phyloP scores from a whole-genome alignment of 1,140 invertebrate species.

The Drosophila chauvacae region DNA sequence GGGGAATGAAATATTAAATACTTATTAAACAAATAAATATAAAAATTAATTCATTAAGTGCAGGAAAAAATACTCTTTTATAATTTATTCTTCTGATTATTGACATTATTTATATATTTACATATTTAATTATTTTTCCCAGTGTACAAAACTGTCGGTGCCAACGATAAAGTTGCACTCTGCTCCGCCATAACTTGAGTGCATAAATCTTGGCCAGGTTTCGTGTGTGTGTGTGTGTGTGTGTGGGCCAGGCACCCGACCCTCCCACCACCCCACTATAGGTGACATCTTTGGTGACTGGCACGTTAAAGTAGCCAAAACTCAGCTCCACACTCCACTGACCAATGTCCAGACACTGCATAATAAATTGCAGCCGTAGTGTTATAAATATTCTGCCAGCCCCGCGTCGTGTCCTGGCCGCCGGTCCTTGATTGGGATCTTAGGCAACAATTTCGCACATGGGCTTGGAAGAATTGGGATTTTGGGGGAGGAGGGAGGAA shows the following conservation, averaged over 20 bases:
- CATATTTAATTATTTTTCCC: background rate
- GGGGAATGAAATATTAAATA: background rate
- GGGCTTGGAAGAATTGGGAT: conserved; percentile 22
- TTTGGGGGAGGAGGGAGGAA: conserved; percentile 53
- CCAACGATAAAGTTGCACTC: conserved; percentile 77
- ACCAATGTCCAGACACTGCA: conserved; percentile 65
- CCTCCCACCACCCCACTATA: conserved; percentile 13
- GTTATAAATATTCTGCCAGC: conserved; percentile 73
- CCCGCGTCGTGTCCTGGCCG: conserved; percentile 3
- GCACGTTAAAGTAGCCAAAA: conserved; percentile 54
- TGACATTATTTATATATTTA: background rate
- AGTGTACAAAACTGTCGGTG: conserved; percentile 26
- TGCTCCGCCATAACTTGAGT: conserved; percentile 72
- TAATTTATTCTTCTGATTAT: background rate
- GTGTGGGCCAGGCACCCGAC: background rate
- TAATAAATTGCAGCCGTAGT: conserved; percentile 79
- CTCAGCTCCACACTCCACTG: conserved; percentile 24
- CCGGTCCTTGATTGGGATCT: conserved; percentile 66
- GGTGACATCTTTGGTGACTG: conserved; percentile 80
- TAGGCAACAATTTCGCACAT: conserved; percentile 76
- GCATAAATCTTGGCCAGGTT: conserved; percentile 74
- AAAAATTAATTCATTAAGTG: background rate
- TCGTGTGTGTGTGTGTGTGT: conserved; percentile 24
- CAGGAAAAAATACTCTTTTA: background rate
- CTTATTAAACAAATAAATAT: background rate